Percentiles rank a stretch among this genome's conserved stretches.
These are phyloP conservation scores for Spermophilus dauricus DNA, from an alignment of 2,113 vertebrate species.

Conservation along the genomic window DNA sequence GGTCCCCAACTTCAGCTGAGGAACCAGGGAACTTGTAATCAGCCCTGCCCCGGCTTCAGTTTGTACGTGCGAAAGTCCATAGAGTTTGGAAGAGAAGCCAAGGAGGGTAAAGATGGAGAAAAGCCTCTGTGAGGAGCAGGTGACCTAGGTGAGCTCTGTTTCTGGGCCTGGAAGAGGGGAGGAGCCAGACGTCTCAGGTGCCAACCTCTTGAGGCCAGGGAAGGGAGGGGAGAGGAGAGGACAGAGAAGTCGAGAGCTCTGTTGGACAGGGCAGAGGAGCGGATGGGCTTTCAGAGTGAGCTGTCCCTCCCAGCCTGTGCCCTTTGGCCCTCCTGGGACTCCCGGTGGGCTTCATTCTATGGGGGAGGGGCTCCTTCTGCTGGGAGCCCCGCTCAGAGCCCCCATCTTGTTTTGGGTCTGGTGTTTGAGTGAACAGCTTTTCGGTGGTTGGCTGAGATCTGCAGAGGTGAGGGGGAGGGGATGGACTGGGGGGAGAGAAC, in stretches of 20 bases:
- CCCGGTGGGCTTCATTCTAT: background rate
- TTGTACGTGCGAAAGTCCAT: background rate
- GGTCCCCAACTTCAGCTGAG: background rate
- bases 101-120: background rate
- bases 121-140: background rate
- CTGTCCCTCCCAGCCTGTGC: background rate
- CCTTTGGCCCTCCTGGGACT: background rate
- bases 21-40: background rate
- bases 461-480: background rate
- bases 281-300: background rate
- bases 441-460: background rate
- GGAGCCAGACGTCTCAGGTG: background rate
- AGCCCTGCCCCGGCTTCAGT: background rate
- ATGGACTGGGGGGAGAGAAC: background rate
- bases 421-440: background rate
- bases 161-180: background rate
- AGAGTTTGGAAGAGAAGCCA: background rate
- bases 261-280: fast-evolving
- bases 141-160: background rate
- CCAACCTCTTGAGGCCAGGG: background rate
- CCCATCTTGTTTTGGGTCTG: background rate
- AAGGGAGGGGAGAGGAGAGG: background rate
- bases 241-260: background rate
- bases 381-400: background rate
- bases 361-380: background rate